Base-by-base conservation (phyloP, 2,888 invertebrate species). In the Agrochola lychnidis region DNA sequence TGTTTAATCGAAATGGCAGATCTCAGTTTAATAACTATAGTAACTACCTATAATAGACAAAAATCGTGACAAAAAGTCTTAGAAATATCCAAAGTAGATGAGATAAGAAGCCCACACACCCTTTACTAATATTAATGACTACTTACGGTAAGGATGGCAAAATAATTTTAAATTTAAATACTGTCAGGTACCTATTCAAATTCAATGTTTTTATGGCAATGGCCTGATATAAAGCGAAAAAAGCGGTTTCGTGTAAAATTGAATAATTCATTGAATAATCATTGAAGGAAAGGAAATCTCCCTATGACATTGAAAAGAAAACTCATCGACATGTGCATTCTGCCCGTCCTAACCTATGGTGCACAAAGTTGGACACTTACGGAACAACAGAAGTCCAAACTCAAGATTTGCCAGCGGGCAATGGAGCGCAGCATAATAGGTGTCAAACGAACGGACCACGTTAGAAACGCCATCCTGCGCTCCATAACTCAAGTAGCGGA, bases 101-200 rank as follows among this genome's bases (percentile, higher is more conserved):
- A 83, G 83, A 83, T 81, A 80, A 84, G 63, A 70, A 30, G 45
- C 59, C 53, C 45, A 75, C 69, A 76, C 73, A 73, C 79, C 78
- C 76, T 84, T 72, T 82, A 86, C 74, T 82, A 76, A 48, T 82
- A 85, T 80, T 79, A 80, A 74, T 79, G 76, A 56, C 63, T 79
- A 66, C 70, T 73, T 75, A 62, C 42, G 1, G 85, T 87, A 87
- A 9, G 0, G 87, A 25, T n/a, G 19, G 76, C 63, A 87, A 71
- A 78, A 48, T 36, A 40, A 53, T 5, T 45, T 36, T 19, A 14
- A 57, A 4, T 53, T 22, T n/a, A 53, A 53, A 53, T 22, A 22
- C 2, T 53, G 2, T 56, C 56, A 12, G 4, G n/a, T 53, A 53
- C 53, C 19, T 22, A 22, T n/a, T 56, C 4, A n/a, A 56, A 12